Evolutionary conservation across 2,888 invertebrate species (phyloP), one percentile per base, ranked within the genome.

Genomic region (Eudasyphora cyanicolor): DNA sequence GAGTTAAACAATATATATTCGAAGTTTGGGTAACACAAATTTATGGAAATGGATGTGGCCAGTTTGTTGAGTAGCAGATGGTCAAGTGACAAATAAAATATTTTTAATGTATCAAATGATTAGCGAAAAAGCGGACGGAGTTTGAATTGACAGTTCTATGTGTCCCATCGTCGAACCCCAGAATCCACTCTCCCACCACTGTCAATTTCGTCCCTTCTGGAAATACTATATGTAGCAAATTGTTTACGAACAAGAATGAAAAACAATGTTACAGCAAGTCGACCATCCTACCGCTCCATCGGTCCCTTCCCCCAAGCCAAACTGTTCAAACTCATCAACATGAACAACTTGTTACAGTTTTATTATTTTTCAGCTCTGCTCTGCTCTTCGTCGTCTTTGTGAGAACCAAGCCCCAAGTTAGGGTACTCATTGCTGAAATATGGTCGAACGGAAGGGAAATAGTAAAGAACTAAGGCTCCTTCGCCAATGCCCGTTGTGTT

Each of bases 311-410:
- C 27, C 24, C 57, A 57, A 57, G 32, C 74, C 57, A 67, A 77
- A 32, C 76, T 79, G 82, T 79, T 76, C 82, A 76, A 73, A 76
- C 79, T 76, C 79, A 79, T 83, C 82, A 83, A 79, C 79, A 83
- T 83, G 79, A 83, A 79, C 79, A 79, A 82, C 79, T 79, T 83
- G 82, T 83, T 79, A 79, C 79, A 51, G 69, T 82, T 69, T 67
- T 51, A 57, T 82, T 67, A 35, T 70, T 75, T 1, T 45, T 54
- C 12, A 21, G 35, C n/a, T n/a, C n/a, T n/a, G n/a, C n/a, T 12
- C 62, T 17, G n/a, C 42, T 73, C 12, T 70, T 70, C 10, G 51
- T 42, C 2, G 49, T 73, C 17, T 17, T 57, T 57, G 24, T 4
- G 12, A 57, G 27, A 5, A 57, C 49, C 32, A 8, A 32, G 32